Conservation (phyloP, 1,140 invertebrate genomes). For the Zelostemma sp. region DNA sequence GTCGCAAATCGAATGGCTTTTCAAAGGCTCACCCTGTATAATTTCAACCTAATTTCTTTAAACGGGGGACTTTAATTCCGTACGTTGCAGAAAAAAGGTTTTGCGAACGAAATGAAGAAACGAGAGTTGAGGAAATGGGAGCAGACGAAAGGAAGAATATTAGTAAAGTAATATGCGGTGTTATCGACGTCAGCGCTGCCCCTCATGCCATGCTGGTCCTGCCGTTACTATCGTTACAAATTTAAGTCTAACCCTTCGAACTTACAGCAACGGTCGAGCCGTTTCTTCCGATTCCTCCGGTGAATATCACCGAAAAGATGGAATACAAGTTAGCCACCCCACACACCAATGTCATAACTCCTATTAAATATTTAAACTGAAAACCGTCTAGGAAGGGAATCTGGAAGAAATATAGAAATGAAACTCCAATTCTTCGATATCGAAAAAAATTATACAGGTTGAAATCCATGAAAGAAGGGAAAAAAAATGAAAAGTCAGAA, state of each 20-base stretch:
- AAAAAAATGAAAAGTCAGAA: background rate
- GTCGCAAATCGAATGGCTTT: background rate
- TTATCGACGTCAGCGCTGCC: conserved; percentile 57
- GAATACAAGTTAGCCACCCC: conserved; percentile 77
- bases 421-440: conserved; percentile 11
- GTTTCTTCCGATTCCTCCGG: conserved; percentile 96
- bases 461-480: background rate
- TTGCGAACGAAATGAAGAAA: background rate
- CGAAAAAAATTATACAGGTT: too few species aligned
- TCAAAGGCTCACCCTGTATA: conserved; percentile 4
- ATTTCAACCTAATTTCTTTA: too few species aligned
- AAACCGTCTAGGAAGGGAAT: conserved; percentile 74
- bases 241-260: conserved; percentile 58
- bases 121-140: conserved; percentile 7
- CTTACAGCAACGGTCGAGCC: conserved; percentile 91
- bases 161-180: conserved; percentile 52
- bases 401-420: conserved; percentile 66
- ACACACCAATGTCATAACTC: conserved; percentile 78
- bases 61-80: too few species aligned
- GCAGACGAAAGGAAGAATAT: conserved; percentile 24
- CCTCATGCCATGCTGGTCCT: conserved; percentile 68
- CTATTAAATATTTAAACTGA: conserved; percentile 81
- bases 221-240: conserved; percentile 78
- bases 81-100: too few species aligned
- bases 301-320: conserved; percentile 84